phyloP scores from a whole-genome alignment of 2,113 vertebrate genomes.

The Maccullochella peelii region DNA sequence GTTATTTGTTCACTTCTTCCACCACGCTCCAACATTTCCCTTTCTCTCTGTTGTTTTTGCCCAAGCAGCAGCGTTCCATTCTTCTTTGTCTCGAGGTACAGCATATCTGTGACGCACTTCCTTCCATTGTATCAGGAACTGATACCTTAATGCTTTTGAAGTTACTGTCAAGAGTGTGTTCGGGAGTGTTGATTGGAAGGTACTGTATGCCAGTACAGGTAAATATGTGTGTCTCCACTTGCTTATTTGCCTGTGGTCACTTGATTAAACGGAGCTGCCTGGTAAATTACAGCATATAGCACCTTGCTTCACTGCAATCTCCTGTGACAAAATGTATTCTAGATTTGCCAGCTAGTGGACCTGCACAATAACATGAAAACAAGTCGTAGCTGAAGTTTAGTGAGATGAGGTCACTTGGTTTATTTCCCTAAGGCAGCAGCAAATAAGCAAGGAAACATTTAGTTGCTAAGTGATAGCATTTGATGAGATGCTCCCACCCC shows the following conservation, averaged over 20 bases:
- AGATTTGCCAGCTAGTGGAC: background rate
- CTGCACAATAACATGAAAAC: slow-evolving; percentile 36
- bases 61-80: slow-evolving; percentile 76
- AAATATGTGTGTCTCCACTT: slow-evolving; percentile 19
- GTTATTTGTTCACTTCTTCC: slow-evolving; percentile 83
- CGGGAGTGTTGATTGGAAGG: slow-evolving; percentile 54
- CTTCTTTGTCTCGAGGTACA: slow-evolving; percentile 76
- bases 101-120: slow-evolving; percentile 82
- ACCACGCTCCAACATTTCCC: slow-evolving; percentile 75
- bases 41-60: slow-evolving; percentile 70
- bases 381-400: slow-evolving; percentile 42
- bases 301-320: slow-evolving; percentile 3
- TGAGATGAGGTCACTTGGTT: slow-evolving; percentile 56
- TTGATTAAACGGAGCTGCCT: slow-evolving; percentile 2
- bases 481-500: slow-evolving; percentile 48
- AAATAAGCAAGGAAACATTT: slow-evolving; percentile 64
- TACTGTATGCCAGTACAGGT: slow-evolving; percentile 22
- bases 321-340: background rate
- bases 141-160: slow-evolving; percentile 62
- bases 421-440: slow-evolving; percentile 48
- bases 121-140: slow-evolving; percentile 86
- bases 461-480: slow-evolving; percentile 61
- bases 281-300: slow-evolving; percentile 38
- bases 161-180: slow-evolving; percentile 65
- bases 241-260: slow-evolving; percentile 8